phyloP scores from a whole-genome alignment of 2,797 vertebrate genomes.

The Antennarius maculatus region DNA sequence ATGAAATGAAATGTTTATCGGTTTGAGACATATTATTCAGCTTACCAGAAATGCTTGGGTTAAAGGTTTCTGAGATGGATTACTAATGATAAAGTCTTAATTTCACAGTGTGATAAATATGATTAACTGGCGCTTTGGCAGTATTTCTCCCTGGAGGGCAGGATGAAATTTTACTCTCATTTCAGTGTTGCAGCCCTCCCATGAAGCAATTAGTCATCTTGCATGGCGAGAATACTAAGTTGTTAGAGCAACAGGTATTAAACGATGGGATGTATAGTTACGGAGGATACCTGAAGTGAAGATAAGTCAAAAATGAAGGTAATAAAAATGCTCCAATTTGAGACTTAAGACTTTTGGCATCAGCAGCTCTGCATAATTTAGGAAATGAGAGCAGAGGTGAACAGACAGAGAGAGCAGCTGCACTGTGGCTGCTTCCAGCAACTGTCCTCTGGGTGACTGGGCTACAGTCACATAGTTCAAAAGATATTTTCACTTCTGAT shows the following conservation, averaged over 20 bases:
- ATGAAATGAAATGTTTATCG: neutral
- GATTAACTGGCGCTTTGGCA: conserved; percentile 54
- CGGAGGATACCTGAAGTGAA: neutral
- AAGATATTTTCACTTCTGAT: neutral
- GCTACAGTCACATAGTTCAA: conserved; percentile 8
- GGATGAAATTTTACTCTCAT: conserved; percentile 42
- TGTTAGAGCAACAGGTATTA: conserved; percentile 17
- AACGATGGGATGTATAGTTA: conserved; percentile 19
- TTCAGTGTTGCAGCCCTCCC: conserved; percentile 43
- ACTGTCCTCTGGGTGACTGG: conserved; percentile 40
- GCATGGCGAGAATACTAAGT: conserved; percentile 39
- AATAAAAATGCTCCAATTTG: conserved; percentile 16
- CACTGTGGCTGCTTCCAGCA: conserved; percentile 31
- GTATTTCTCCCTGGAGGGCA: conserved; percentile 40
- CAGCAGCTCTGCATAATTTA: conserved; percentile 25
- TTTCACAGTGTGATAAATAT: conserved; percentile 45
- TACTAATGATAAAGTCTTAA: conserved; percentile 39
- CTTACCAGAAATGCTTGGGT: conserved; percentile 5
- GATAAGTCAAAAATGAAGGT: conserved; percentile 24
- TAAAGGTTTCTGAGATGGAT: conserved; percentile 20
- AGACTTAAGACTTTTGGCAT: conserved; percentile 24
- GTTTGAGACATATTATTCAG: neutral
- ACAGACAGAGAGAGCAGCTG: conserved; percentile 39
- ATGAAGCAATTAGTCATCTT: conserved; percentile 3
- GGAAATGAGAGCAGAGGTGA: conserved; percentile 53